A percentile compares a stretch with the other conserved stretches of the same genome.
Conservation (phyloP, 2,797 vertebrate species). For the Pipistrellus pygmaeus region DNA sequence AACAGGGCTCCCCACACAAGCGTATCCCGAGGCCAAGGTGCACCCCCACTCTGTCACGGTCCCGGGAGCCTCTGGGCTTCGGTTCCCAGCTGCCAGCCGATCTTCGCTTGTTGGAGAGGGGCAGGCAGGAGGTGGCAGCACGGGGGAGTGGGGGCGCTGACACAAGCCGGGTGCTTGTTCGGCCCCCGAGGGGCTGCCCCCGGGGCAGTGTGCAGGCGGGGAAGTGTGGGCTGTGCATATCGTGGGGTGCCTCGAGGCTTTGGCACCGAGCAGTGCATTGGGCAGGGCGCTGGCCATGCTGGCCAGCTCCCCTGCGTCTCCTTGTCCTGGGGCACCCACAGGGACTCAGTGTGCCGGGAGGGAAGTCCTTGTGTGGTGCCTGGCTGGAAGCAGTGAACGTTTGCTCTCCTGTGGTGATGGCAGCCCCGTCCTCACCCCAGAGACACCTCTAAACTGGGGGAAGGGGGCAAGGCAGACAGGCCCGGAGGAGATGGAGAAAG, state of each 20-base stretch:
- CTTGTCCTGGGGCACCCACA: not conserved
- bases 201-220: rapidly evolving
- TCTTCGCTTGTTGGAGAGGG: not conserved
- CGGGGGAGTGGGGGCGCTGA: rapidly evolving
- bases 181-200: rapidly evolving
- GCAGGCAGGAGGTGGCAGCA: not conserved
- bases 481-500: not conserved
- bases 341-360: not conserved
- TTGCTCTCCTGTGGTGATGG: rapidly evolving
- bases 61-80: not conserved
- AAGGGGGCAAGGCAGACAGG: rapidly evolving
- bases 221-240: not conserved
- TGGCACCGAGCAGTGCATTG: not conserved
- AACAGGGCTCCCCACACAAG: rapidly evolving
- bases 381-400: not conserved
- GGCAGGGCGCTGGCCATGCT: not conserved
- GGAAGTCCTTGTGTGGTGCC: not conserved
- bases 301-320: not conserved
- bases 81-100: not conserved
- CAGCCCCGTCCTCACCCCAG: rapidly evolving
- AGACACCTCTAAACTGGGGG: not conserved
- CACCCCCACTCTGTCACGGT: not conserved
- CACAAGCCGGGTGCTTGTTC: rapidly evolving
- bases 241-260: not conserved
- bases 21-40: not conserved